Evolutionary conservation across 2,888 invertebrate species (phyloP).

Genomic region (Dryocosmus kuriphilus): DNA sequence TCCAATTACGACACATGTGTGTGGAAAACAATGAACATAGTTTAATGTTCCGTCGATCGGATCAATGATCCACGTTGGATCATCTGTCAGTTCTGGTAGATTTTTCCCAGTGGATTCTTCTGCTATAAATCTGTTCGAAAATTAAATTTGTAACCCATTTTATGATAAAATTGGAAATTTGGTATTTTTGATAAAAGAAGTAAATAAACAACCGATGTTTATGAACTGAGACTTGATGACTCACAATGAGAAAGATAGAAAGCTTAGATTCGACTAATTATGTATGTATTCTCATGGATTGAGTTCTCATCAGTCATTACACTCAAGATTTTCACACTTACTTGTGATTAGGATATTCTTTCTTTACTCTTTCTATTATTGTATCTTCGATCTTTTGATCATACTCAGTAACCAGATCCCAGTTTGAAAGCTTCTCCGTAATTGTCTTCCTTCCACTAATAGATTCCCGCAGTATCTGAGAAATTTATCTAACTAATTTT

Average conservation of each 20-base stretch:
- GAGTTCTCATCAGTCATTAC: too few relatives aligned
- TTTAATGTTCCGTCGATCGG: constrained; percentile 95
- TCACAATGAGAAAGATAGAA: not conserved
- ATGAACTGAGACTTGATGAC: not conserved
- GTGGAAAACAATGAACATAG: constrained; percentile 87
- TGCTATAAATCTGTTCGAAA: constrained; percentile 84
- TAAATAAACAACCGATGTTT: not conserved
- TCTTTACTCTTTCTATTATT: constrained; percentile 82
- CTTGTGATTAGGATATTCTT: constrained; percentile 82
- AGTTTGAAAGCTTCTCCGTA: constrained; percentile 82
- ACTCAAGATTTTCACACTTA: constrained; percentile 68
- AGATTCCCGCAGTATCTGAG: constrained; percentile 67
- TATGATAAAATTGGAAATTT: not conserved
- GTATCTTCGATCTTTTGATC: constrained; percentile 88
- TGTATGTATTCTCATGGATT: not conserved
- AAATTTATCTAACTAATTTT: constrained; percentile 9
- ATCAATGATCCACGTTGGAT: constrained; percentile 92
- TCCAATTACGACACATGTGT: constrained; percentile 86
- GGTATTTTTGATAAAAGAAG: not conserved
- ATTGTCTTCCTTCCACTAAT: constrained; percentile 72
- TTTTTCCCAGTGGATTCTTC: constrained; percentile 84
- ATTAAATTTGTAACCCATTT: not conserved
- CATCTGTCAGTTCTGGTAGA: constrained; percentile 84
- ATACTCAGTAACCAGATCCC: constrained; percentile 90
- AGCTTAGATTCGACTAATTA: not conserved